Conservation (phyloP, 1,140 invertebrate species). For the Portunus trituberculatus region DNA sequence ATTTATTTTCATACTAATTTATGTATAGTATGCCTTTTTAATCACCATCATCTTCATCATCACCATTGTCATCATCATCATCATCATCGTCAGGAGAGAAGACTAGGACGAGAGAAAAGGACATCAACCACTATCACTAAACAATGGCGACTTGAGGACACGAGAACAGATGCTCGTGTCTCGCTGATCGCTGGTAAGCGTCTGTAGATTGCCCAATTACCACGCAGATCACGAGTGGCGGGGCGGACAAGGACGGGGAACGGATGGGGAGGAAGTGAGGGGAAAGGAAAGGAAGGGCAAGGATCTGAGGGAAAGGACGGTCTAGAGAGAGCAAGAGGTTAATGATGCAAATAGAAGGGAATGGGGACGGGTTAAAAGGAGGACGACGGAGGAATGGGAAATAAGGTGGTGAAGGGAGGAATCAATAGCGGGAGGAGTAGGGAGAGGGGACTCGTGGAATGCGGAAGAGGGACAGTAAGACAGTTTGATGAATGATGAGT, state of each 20-base stretch:
- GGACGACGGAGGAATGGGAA: neutral
- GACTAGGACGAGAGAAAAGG: neutral
- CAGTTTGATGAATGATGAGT: too few species aligned
- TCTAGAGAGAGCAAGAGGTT: too few species aligned
- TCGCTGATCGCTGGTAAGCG: neutral
- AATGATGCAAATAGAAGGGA: neutral
- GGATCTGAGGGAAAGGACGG: too few species aligned
- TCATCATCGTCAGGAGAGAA: neutral
- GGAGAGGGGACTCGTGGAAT: neutral
- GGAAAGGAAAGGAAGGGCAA: too few species aligned
- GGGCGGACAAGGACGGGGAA: too few species aligned
- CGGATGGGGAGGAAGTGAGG: too few species aligned
- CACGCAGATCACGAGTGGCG: neutral
- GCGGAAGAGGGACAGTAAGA: neutral
- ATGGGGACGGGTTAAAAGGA: neutral
- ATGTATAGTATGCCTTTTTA: too few species aligned
- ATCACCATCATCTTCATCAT: too few species aligned
- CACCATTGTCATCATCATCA: too few species aligned
- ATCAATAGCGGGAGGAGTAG: neutral
- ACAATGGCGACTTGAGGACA: neutral
- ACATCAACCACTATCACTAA: neutral
- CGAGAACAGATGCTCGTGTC: neutral
- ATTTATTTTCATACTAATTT: too few species aligned
- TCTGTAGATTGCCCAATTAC: too few species aligned
- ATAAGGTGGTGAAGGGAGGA: neutral